phyloP scores from a whole-genome alignment of 2,797 vertebrate species.

The Microcaecilia unicolor region DNA sequence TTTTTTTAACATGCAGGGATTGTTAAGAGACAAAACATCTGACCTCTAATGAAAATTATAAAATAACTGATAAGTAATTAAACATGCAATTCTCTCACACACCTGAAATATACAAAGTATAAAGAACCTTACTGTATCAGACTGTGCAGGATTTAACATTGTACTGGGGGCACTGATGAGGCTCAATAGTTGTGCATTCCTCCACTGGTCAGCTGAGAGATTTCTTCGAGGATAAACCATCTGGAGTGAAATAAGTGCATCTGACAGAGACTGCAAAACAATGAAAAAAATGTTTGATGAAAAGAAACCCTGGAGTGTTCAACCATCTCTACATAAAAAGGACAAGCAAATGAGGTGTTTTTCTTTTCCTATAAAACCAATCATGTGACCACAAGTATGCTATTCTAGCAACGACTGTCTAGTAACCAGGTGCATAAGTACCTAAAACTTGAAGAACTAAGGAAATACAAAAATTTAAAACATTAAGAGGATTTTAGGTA shows the following conservation, averaged over 20 bases:
- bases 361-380: too few species aligned
- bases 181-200: constrained; percentile 91
- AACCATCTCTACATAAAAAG: too few species aligned
- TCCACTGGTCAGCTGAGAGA: constrained; percentile 96
- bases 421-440: too few species aligned
- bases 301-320: not conserved
- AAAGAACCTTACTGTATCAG: constrained; percentile 74
- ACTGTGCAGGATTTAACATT: constrained; percentile 97
- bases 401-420: too few species aligned
- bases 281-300: not conserved
- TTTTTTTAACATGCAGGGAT: too few species aligned
- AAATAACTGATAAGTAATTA: constrained; percentile 5
- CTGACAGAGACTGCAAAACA: constrained; percentile 79
- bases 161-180: constrained; percentile 95
- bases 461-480: too few species aligned
- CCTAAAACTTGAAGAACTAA: too few species aligned
- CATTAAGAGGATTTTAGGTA: too few species aligned
- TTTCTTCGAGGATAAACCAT: constrained; percentile 96
- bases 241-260: constrained; percentile 90
- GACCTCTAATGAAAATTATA: not conserved
- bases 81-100: too few species aligned
- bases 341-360: too few species aligned
- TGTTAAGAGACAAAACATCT: constrained; percentile 1
- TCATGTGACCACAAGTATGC: too few species aligned
- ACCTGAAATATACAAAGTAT: not conserved